A percentile compares a stretch with the other conserved stretches of the same genome.
These are phyloP conservation scores for Paramuricea clavata DNA, from an alignment of 92 coral and sea anemone species.

Conservation along the genomic window DNA sequence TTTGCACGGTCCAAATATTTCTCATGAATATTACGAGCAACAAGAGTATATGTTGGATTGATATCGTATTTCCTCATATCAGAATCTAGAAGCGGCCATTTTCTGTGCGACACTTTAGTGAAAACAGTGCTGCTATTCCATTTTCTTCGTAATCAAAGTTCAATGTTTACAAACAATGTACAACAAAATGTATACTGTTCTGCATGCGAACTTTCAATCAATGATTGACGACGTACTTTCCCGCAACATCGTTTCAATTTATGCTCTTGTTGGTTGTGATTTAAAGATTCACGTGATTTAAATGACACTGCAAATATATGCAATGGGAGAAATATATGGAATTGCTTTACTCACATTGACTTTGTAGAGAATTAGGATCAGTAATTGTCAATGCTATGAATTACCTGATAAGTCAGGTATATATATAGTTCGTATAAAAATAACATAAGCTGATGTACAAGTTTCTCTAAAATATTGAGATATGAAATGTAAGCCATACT, in stretches of 20 bases:
- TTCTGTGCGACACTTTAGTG: too few relatives aligned
- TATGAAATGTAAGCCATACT: conserved; percentile 18
- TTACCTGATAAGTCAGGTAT: neutral
- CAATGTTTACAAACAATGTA: too few relatives aligned
- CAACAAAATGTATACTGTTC: too few relatives aligned
- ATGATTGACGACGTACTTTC: too few relatives aligned
- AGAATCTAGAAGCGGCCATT: too few relatives aligned
- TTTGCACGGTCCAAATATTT: conserved; percentile 1
- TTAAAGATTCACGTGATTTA: neutral
- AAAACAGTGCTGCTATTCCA: too few relatives aligned
- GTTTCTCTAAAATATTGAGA: neutral
- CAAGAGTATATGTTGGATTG: neutral
- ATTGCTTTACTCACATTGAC: neutral
- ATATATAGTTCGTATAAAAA: neutral
- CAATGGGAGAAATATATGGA: neutral
- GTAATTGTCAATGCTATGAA: neutral
- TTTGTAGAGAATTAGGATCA: neutral
- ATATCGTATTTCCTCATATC: too few relatives aligned
- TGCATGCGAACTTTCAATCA: too few relatives aligned
- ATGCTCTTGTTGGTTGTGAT: neutral
- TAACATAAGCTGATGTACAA: neutral
- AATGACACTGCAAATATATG: neutral
- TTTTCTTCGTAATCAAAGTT: too few relatives aligned
- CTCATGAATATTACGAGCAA: neutral
- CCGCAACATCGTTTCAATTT: neutral